Percentiles rank a stretch among this genome's conserved stretches.
Conservation (phyloP, 2,113 vertebrate genomes). For the Phalacrocorax brasilianus region DNA sequence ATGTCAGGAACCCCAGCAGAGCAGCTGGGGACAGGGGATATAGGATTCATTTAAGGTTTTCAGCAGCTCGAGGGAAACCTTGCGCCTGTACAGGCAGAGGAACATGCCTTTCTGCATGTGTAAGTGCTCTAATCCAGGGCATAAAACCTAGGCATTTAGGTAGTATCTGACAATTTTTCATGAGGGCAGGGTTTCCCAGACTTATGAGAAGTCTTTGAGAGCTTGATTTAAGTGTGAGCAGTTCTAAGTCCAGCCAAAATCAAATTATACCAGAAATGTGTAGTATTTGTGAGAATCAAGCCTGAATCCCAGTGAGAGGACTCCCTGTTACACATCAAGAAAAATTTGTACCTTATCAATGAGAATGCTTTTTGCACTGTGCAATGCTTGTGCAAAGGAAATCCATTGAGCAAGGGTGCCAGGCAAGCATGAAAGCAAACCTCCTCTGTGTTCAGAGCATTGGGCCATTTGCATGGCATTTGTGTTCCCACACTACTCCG, state of each 20-base stretch:
- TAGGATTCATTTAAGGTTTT: background rate
- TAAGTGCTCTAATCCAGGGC: background rate
- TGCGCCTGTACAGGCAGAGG: background rate
- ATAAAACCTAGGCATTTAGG: background rate
- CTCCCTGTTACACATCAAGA: background rate
- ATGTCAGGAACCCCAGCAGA: rapidly evolving
- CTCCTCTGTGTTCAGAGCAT: background rate
- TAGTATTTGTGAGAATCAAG: background rate
- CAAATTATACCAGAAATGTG: background rate
- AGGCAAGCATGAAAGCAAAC: background rate
- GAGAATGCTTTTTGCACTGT: background rate
- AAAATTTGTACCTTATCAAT: background rate
- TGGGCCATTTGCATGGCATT: background rate
- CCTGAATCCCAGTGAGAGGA: background rate
- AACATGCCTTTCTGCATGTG: background rate
- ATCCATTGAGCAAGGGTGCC: background rate
- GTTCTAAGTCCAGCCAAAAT: background rate
- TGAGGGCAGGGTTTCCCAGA: background rate
- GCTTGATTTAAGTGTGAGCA: background rate
- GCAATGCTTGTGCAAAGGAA: background rate
- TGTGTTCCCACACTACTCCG: background rate
- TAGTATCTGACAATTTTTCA: background rate
- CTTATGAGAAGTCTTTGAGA: background rate
- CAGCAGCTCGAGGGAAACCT: background rate
- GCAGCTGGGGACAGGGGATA: background rate